Conservation (phyloP, 2,797 vertebrate species). For the Scyliorhinus canicula region DNA sequence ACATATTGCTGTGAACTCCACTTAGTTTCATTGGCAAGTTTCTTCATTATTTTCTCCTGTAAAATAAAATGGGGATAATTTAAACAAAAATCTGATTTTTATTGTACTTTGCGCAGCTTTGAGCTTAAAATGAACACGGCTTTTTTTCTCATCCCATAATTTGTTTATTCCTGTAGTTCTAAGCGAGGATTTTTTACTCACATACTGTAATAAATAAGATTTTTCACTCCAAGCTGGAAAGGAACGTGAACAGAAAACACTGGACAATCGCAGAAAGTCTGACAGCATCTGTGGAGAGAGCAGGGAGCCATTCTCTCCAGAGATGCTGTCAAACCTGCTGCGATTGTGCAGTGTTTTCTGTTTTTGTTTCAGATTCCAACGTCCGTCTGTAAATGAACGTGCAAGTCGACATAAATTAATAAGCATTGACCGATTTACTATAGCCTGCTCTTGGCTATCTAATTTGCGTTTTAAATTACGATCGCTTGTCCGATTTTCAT, state of each 20-base stretch:
- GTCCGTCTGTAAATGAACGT: not conserved
- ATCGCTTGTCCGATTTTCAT: not conserved
- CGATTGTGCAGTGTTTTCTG: no score
- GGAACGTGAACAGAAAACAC: no score
- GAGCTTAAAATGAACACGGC: not conserved
- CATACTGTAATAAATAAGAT: not conserved
- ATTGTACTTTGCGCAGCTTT: not conserved
- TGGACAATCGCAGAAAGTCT: no score
- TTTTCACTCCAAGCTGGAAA: not conserved
- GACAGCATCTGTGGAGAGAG: no score
- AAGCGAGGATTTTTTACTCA: not conserved
- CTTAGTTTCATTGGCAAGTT: slow-evolving; percentile 45
- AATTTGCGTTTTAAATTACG: not conserved
- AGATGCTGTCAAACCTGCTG: no score
- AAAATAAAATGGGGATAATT: slow-evolving; percentile 37
- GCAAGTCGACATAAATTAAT: not conserved
- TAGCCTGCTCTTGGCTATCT: not conserved
- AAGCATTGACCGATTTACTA: not conserved
- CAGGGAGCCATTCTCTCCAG: no score
- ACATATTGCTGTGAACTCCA: slow-evolving; percentile 45
- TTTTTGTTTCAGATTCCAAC: no score
- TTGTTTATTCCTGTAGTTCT: not conserved
- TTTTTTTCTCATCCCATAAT: not conserved
- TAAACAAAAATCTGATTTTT: not conserved
- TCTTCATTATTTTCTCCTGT: slow-evolving; percentile 46